A percentile compares a stretch with the other conserved stretches of the same genome.
These are phyloP conservation scores for Mus musculus DNA, from an alignment of 2,113 vertebrate species.

Conservation along the genomic window DNA sequence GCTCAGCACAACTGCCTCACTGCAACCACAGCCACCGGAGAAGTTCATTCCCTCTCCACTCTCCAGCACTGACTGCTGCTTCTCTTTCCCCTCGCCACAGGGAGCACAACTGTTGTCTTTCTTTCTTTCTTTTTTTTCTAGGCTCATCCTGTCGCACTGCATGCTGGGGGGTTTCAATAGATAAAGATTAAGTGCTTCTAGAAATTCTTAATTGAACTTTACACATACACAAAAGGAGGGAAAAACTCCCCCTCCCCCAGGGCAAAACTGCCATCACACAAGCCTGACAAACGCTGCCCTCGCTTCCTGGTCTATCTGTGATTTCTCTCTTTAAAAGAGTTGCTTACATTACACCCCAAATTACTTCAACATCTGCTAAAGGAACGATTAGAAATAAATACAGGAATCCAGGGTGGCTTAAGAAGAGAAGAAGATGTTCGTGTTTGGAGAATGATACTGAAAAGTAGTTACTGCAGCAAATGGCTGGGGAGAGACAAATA, in stretches of 20 bases:
- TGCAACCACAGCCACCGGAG: conserved; percentile 59
- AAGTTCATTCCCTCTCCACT: conserved; percentile 81
- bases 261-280: not conserved
- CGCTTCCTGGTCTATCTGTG: conserved; percentile 61
- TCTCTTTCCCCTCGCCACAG: conserved; percentile 87
- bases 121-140: conserved; percentile 18
- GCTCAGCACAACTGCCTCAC: conserved; percentile 80
- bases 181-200: conserved; percentile 83
- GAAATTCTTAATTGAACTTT: conserved; percentile 81
- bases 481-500: conserved; percentile 59
- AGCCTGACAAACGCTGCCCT: not conserved
- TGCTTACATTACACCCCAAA: conserved; percentile 78
- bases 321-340: conserved; percentile 75
- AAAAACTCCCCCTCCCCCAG: too few relatives aligned
- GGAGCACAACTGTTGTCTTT: conserved; percentile 78
- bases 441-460: conserved; percentile 71
- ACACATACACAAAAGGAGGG: conserved; percentile 37
- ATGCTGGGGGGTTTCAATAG: conserved; percentile 83
- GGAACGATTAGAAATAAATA: conserved; percentile 86
- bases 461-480: conserved; percentile 76
- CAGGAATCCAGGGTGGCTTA: conserved; percentile 80
- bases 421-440: conserved; percentile 81
- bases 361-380: conserved; percentile 86
- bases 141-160: conserved; percentile 81
- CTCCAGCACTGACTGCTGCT: conserved; percentile 81